Base-by-base conservation (phyloP, 2,113 vertebrate genomes). In the Callospermophilus lateralis region DNA sequence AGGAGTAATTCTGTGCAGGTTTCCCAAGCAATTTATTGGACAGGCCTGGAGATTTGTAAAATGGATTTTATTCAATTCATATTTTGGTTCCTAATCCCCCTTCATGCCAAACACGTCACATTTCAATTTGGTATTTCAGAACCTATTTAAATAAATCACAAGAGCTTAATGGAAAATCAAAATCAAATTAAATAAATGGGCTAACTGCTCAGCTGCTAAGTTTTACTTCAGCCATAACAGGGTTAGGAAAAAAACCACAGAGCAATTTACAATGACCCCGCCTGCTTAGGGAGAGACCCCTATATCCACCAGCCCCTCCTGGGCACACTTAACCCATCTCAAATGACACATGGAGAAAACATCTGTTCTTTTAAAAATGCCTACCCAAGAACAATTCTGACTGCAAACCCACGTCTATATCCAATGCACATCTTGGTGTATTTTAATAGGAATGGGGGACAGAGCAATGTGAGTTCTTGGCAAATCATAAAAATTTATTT, bases 351-450 rank as follows among this genome's bases (percentile, higher is more conserved):
- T 42, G 86, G 77, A 95, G 97, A 92, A 96, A 97, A 97, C 90
- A 97, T 91, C 95, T 98, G 95, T 90, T 98, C 90, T 97, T 91
- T 96, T 94, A 97, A 85, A 98, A 97, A 98, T 93, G 95, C 63
- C 96, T 55, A 92, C 67, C 70, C 12, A 88, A 34, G 67, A 97
- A 92, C 34, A 94, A 95, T 90, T 84, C 95, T 95, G 70, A 90
- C 19, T n/a, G 26, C 89, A 97, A 97, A 63, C 85, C 92, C 67
- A 89, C 96, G 94, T 94, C 96, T 95, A 89, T 96, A 90, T 72
- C 55, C 89, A 96, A 87, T 30, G 28, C 55, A 92, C n/a, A 79
- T 91, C 37, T 89, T 94, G 26, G 65, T 95, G 89, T 58, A 93
- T 97, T 97, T 98, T 97, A 93, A 79, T 51, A 96, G 53, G 93